These are phyloP conservation scores for Druon quercuslanigerum DNA, from an alignment of 1,140 invertebrate genomes.

Conservation along the genomic window DNA sequence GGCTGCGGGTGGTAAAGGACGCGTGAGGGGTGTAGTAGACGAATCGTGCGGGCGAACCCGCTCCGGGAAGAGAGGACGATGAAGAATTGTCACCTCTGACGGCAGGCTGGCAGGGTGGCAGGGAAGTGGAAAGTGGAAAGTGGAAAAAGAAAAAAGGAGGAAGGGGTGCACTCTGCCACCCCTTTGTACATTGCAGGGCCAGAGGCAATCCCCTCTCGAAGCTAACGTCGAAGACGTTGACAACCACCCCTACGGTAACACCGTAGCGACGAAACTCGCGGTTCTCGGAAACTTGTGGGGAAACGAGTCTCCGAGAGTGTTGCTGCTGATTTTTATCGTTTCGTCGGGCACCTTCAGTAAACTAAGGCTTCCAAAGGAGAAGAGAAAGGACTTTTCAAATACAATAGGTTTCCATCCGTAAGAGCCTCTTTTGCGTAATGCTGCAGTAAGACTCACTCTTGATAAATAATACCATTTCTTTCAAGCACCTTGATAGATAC, in stretches of 20 bases:
- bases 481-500: conserved; percentile 29
- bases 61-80: conserved; percentile 55
- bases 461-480: conserved; percentile 28
- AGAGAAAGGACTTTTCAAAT: conserved; percentile 24
- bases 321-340: conserved; percentile 30
- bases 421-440: conserved; percentile 30
- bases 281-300: conserved; percentile 26
- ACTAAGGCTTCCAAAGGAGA: conserved; percentile 11
- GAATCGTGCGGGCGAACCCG: conserved; percentile 58
- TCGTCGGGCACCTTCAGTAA: conserved; percentile 14
- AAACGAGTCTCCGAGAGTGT: conserved; percentile 25
- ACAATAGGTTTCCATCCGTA: conserved; percentile 21
- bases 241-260: conserved; percentile 32
- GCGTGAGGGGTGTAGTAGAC: conserved; percentile 52
- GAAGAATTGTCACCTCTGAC: conserved; percentile 69
- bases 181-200: conserved; percentile 59
- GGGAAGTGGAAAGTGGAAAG: conserved; percentile 42
- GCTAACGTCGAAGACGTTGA: conserved; percentile 38
- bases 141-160: conserved; percentile 48
- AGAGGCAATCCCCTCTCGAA: conserved; percentile 52
- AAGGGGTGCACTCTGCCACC: conserved; percentile 49
- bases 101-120: conserved; percentile 40
- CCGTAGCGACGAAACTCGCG: conserved; percentile 28
- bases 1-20: conserved; percentile 38
- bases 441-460: conserved; percentile 11